Conservation (phyloP, 2,888 invertebrate genomes). For the Limulus polyphemus region DNA sequence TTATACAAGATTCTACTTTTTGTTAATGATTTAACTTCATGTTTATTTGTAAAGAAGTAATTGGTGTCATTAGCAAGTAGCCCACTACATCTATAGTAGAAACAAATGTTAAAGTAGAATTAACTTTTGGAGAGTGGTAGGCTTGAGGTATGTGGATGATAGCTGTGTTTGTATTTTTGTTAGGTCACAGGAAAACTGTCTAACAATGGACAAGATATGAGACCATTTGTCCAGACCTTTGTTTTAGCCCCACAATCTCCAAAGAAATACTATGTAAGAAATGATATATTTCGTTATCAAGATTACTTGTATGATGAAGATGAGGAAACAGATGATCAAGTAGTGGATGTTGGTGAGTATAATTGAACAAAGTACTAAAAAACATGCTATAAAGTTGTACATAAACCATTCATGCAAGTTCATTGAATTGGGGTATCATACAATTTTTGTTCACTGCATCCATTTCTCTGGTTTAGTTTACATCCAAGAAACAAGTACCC, state of each 20-base stretch:
- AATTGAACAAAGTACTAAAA: too few species aligned
- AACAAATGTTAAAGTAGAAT: neutral
- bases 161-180: constrained; percentile 19
- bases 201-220: constrained; percentile 91
- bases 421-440: too few species aligned
- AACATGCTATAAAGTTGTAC: too few species aligned
- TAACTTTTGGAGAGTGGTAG: neutral
- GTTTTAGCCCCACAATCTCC: constrained; percentile 90
- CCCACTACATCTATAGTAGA: neutral
- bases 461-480: too few species aligned
- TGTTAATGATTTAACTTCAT: too few species aligned
- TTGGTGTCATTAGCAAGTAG: neutral
- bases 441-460: too few species aligned
- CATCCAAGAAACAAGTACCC: too few species aligned
- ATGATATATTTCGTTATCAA: constrained; percentile 97
- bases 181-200: constrained; percentile 89
- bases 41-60: neutral
- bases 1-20: too few species aligned
- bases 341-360: constrained; percentile 10
- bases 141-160: too few species aligned
- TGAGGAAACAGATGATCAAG: constrained; percentile 40
- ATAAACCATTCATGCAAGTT: too few species aligned
- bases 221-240: constrained; percentile 95
- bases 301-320: constrained; percentile 55
- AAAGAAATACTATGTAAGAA: constrained; percentile 96